Evolutionary conservation across 2,888 invertebrate genomes (phyloP), one percentile per base, ranked within the genome.

Genomic region (Cyclophora albipunctata): DNA sequence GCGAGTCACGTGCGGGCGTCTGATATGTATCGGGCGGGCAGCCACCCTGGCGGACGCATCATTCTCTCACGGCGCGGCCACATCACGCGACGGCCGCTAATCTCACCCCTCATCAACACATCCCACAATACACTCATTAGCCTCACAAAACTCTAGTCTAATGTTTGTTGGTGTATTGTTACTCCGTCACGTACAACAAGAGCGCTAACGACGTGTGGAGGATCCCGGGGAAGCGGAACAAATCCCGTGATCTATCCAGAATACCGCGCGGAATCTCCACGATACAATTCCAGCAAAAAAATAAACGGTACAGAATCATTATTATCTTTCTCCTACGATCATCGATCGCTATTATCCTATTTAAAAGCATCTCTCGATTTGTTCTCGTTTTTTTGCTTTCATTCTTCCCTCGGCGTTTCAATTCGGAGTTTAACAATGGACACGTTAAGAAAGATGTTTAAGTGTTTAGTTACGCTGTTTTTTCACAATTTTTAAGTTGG

Each of bases 331-430:
- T 84, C 76, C 78, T 75, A 73, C 84, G 81, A 84, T 87, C 86
- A 84, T 84, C 81, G 84, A 86, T 86, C 81, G 84, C 87, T 81
- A 87, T 88, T 88, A 87, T 87, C 81, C 85, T 84, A 84, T 84
- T 85, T 87, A 85, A 86, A 87, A 81, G 84, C 82, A 78, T 85
- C 81, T 84, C 81, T 85, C 80, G 84, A 87, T 87, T 87, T 86
- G 87, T 86, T 84, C 86, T 67, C 65, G 55, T 76, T 81, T 81
- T 82, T 85, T 79, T 73, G 69, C 62, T 67, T 76, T 78, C 78
- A 76, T 82, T 83, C 80, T 78, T 73, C 71, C 73, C 78, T 78
- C 80, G 74, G 76, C 83, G 79, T 81, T 84, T 85, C 84, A 81
- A 85, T 83, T 79, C 84, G 71, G 73, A 69, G 63, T 69, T 67